These are phyloP conservation scores for Corydoras sp. DNA, from an alignment of 2,113 vertebrate genomes.

Conservation along the genomic window DNA sequence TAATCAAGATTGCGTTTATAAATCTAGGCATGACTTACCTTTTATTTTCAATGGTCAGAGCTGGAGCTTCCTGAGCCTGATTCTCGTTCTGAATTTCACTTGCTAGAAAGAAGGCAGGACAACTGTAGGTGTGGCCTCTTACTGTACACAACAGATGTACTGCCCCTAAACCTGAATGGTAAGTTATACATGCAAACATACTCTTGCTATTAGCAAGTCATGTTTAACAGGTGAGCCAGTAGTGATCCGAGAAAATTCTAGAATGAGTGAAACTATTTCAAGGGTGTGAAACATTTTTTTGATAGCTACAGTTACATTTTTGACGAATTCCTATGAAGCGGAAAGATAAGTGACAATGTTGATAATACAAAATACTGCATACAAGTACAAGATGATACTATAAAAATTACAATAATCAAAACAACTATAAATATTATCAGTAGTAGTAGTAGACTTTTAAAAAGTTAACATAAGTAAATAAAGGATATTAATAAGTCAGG, in stretches of 20 bases:
- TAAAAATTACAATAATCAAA: too few relatives aligned
- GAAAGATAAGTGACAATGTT: too few relatives aligned
- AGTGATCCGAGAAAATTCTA: constrained; percentile 32
- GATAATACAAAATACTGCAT: too few relatives aligned
- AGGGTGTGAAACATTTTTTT: constrained; percentile 11
- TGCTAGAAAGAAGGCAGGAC: constrained; percentile 71
- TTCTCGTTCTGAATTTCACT: constrained; percentile 51
- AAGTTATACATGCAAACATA: neutral
- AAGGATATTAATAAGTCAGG: too few relatives aligned
- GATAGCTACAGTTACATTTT: too few relatives aligned
- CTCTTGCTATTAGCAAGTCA: neutral
- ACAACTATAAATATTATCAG: too few relatives aligned
- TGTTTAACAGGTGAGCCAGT: constrained; percentile 9
- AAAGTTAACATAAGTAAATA: too few relatives aligned
- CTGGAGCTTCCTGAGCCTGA: constrained; percentile 16
- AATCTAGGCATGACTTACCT: constrained; percentile 20
- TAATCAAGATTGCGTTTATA: too few relatives aligned
- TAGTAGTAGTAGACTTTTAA: too few relatives aligned
- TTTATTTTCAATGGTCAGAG: constrained; percentile 7
- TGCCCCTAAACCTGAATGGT: constrained; percentile 44
- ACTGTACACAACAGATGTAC: constrained; percentile 53
- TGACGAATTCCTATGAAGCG: too few relatives aligned
- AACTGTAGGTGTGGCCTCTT: constrained; percentile 76
- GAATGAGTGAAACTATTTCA: constrained; percentile 1
- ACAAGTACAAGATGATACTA: too few relatives aligned